phyloP scores from a whole-genome alignment of 1,140 invertebrate genomes.

The Palaemon carinicauda region DNA sequence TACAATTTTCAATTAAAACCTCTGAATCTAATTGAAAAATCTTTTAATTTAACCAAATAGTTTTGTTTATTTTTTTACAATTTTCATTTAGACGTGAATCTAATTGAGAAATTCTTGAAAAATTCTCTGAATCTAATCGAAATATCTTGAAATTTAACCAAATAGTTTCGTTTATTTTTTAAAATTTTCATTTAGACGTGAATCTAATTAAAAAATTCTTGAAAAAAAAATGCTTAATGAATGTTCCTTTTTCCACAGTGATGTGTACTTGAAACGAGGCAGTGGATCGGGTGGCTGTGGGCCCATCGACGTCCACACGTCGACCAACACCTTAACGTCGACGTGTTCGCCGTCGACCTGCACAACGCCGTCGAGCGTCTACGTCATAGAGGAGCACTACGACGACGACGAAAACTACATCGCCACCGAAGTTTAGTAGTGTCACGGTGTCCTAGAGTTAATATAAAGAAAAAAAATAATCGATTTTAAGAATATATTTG shows the following conservation, averaged over 20 bases:
- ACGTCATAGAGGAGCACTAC: conserved; percentile 74
- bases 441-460: background rate
- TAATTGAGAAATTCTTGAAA: no score
- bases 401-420: conserved; percentile 65
- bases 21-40: no score
- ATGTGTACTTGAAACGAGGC: conserved; percentile 67
- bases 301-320: conserved; percentile 30
- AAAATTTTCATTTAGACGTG: no score
- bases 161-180: no score
- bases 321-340: conserved; percentile 55
- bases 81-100: no score
- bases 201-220: no score
- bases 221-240: no score
- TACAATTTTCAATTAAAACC: no score
- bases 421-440: conserved; percentile 72
- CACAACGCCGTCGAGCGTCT: conserved; percentile 67
- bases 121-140: no score
- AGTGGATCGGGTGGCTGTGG: conserved; percentile 23
- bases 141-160: no score
- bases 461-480: background rate
- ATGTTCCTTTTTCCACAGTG: conserved; percentile 65
- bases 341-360: conserved; percentile 55
- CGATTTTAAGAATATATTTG: background rate
- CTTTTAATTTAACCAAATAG: no score
- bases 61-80: no score